Conservation (phyloP, 2,888 invertebrate genomes). For the Mactromeris polynyma region DNA sequence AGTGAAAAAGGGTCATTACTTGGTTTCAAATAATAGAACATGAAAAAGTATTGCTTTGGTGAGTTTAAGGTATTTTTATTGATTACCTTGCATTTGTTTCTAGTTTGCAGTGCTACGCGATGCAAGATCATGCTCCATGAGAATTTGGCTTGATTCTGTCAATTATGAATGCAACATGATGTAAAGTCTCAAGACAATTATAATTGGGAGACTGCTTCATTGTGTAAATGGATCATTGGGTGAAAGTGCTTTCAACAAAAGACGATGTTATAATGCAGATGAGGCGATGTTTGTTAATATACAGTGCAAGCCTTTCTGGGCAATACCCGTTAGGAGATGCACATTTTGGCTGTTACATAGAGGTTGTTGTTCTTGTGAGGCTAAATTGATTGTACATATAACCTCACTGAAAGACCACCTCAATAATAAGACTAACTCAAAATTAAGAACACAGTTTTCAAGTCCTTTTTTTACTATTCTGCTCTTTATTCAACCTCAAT, state of each 20-base stretch:
- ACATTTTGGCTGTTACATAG: too few relatives aligned
- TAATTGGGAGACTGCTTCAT: background rate
- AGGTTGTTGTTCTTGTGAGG: too few relatives aligned
- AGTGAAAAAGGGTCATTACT: background rate
- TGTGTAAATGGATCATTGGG: background rate
- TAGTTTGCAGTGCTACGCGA: background rate
- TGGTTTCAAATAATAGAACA: background rate
- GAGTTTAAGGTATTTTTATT: background rate
- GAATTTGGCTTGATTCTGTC: background rate
- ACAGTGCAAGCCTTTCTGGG: too few relatives aligned
- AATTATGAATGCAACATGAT: background rate
- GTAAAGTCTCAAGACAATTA: background rate
- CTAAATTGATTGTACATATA: too few relatives aligned
- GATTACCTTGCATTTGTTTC: background rate
- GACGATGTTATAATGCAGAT: too few relatives aligned
- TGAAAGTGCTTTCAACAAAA: background rate
- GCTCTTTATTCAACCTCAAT: too few relatives aligned
- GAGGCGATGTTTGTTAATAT: too few relatives aligned
- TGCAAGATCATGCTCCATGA: background rate
- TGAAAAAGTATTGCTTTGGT: background rate
- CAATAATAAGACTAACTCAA: too few relatives aligned
- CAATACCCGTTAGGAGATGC: too few relatives aligned
- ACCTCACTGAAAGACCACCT: too few relatives aligned
- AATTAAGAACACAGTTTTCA: too few relatives aligned
- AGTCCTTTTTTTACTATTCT: too few relatives aligned